Base-by-base conservation (phyloP, 2,113 vertebrate genomes). In the Nasalis larvatus region DNA sequence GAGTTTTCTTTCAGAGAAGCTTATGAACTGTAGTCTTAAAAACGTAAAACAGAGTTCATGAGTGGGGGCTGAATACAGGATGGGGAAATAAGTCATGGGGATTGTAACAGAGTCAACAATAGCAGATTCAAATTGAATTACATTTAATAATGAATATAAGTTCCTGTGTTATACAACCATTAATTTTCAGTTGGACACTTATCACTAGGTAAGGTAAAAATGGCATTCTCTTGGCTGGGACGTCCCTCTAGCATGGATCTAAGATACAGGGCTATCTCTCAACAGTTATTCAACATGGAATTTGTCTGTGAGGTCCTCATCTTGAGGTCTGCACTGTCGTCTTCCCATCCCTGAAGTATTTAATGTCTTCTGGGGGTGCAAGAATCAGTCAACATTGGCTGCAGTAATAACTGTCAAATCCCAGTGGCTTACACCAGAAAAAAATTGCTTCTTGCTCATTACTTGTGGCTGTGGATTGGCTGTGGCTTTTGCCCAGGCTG, bases 1-100 rank as follows among this genome's bases (percentile, higher is more conserved):
- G 73, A 81, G 6, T 82, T 96, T 97, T 92, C 47, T 97, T 96
- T 82, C 54, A 58, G 71, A 83, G 35, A 23, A 40, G 30, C 73
- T 92, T 92, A 25, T 90, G 85, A 78, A 83, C 47, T 37, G 2
- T 73, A 63, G 49, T 4, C 18, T 96, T 82, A 85, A 63, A 88
- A 93, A 77, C 54, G 54, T 27, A 86, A 94, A 37, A n/a, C 30
- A 56, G 30, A 90, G 58, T 23, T 76, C 35, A 40, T 66, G 4
- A 71, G 20, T 81, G 8, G 45, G 9, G 32, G 8, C 45, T 45
- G 8, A 76, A 49, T 40, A 9, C 12, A 40, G 73, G 45, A 35
- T 83, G 78, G 45, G 20, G 4, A 58, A 45, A 30, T 85, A 78
- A 45, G 74, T 25, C n/a, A 47, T 0, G 21, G 16, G 12, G 54